Evolutionary conservation across 2,797 vertebrate genomes (phyloP).

Genomic region (Sebastes oblongus): DNA sequence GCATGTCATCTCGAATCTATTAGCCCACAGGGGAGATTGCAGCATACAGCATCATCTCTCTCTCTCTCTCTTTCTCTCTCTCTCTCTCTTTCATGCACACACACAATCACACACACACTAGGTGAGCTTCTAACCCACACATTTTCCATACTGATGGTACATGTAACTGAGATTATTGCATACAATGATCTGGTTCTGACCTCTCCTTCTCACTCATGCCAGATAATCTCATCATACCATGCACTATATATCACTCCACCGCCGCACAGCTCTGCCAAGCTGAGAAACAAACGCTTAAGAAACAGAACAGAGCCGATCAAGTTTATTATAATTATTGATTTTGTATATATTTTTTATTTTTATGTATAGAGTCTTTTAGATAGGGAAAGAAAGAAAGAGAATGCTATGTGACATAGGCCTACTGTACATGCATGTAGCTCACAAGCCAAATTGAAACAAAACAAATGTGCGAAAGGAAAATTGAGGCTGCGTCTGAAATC

Average conservation of each 20-base stretch:
- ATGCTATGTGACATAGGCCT: neutral
- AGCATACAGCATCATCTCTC: slow-evolving; percentile 80
- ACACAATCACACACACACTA: slow-evolving; percentile 43
- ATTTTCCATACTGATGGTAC: slow-evolving; percentile 76
- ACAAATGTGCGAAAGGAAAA: neutral
- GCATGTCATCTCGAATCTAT: slow-evolving; percentile 94
- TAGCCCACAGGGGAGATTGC: slow-evolving; percentile 92
- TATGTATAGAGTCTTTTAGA: neutral
- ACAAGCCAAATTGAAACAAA: neutral
- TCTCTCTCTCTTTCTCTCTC: neutral
- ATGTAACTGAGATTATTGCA: slow-evolving; percentile 86
- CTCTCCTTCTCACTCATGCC: slow-evolving; percentile 78
- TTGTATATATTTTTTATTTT: neutral
- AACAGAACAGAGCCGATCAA: neutral
- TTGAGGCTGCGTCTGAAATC: no score
- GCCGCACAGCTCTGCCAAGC: slow-evolving; percentile 18
- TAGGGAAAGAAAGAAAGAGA: neutral
- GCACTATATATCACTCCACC: slow-evolving; percentile 69
- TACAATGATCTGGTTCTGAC: slow-evolving; percentile 73
- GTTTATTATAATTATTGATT: neutral
- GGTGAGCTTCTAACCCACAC: slow-evolving; percentile 74
- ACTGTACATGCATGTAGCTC: neutral
- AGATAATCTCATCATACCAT: slow-evolving; percentile 80
- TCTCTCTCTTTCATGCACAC: neutral
- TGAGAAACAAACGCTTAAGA: neutral